Conservation (phyloP, 2,113 vertebrate species). For the Lycaon pictus region DNA sequence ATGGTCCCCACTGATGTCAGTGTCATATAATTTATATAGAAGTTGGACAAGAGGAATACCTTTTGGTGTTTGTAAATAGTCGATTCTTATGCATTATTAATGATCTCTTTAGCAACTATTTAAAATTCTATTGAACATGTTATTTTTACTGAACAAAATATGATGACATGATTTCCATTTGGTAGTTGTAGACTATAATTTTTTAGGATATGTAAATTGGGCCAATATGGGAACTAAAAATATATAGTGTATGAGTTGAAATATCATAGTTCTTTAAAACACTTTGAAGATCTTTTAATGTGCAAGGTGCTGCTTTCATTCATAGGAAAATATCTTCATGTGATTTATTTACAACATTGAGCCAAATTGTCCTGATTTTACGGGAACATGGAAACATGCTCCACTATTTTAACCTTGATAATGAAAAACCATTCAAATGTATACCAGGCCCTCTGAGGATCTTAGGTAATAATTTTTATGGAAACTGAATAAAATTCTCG, state of each 20-base stretch:
- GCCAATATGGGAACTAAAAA: not conserved
- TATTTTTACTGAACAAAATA: not conserved
- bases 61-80: constrained; percentile 3
- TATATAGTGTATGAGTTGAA: not conserved
- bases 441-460: not conserved
- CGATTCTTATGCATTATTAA: constrained; percentile 17
- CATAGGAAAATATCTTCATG: not conserved
- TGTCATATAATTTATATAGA: not conserved
- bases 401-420: constrained; percentile 32
- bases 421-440: not conserved
- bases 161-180: not conserved
- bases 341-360: constrained; percentile 46
- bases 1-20: not conserved
- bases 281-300: not conserved
- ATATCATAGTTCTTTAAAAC: not conserved
- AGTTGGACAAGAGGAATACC: not conserved
- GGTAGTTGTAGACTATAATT: not conserved
- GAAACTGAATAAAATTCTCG: constrained; percentile 6
- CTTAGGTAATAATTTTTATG: not conserved
- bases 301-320: not conserved
- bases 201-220: not conserved
- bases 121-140: not conserved
- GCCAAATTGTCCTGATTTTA: constrained; percentile 4
- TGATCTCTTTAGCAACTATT: not conserved
- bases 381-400: not conserved